Evolutionary conservation across 2,113 vertebrate species (phyloP).

Genomic region (Pseudorhombus dupliciocellatus): DNA sequence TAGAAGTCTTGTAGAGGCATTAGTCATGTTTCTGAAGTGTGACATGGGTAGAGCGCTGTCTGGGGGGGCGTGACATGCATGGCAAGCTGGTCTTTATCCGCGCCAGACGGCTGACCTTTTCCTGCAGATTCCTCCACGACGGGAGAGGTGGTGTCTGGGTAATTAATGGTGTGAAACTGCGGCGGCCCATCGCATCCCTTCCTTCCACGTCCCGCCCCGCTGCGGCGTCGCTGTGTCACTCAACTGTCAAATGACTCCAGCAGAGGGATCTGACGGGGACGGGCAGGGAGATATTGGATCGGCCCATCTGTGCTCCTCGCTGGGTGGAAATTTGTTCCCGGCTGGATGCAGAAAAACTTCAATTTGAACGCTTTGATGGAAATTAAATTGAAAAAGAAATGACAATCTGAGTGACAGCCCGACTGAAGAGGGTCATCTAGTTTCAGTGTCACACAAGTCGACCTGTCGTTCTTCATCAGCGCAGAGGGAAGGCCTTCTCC

Average conservation of each 20-base stretch:
- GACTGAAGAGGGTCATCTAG: conserved; percentile 14
- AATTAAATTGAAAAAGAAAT: conserved; percentile 41
- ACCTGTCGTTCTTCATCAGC: conserved; percentile 13
- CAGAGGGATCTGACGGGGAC: conserved; percentile 21
- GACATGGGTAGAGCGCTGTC: conserved; percentile 48
- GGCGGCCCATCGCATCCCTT: conserved; percentile 31
- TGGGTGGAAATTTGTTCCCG: conserved; percentile 33
- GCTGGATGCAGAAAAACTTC: conserved; percentile 29
- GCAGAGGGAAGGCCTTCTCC: conserved; percentile 2
- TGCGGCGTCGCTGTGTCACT: conserved; percentile 41
- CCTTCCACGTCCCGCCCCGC: neutral
- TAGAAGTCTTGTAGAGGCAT: conserved; percentile 56
- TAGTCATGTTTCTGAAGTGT: conserved; percentile 65
- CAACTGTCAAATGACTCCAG: conserved; percentile 24
- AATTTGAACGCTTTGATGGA: conserved; percentile 21
- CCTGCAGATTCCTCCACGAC: conserved; percentile 35
- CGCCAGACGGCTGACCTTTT: conserved; percentile 77
- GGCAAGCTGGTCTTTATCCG: conserved; percentile 54
- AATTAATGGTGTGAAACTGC: conserved; percentile 66
- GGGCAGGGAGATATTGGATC: conserved; percentile 23
- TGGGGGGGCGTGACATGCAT: conserved; percentile 62
- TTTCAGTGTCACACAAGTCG: conserved; percentile 17
- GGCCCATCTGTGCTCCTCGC: conserved; percentile 16
- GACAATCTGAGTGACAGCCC: conserved; percentile 18
- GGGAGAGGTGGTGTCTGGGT: conserved; percentile 62